Percentiles rank a stretch among this genome's conserved stretches.
These are phyloP conservation scores for Hartigia nigra DNA, from an alignment of 2,888 invertebrate genomes.

Conservation along the genomic window DNA sequence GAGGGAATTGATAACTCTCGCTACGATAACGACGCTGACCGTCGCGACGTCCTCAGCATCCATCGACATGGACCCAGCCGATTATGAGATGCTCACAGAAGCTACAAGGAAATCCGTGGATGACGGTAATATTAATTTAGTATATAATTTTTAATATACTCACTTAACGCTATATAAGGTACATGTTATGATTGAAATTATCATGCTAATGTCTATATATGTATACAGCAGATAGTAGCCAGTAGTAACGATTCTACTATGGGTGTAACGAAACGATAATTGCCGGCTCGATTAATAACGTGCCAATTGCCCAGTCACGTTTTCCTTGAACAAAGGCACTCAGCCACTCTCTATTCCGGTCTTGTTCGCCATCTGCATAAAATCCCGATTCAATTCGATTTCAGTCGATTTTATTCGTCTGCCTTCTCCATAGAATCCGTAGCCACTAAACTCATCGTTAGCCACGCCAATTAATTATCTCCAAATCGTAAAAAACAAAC, in stretches of 20 bases:
- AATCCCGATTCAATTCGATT: neutral
- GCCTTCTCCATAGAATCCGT: neutral
- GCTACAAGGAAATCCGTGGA: constrained; percentile 42
- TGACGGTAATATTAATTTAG: constrained; percentile 31
- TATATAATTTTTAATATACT: constrained; percentile 6
- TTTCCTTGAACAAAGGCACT: constrained; percentile 16
- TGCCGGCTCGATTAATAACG: neutral
- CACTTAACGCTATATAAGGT: neutral
- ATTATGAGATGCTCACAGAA: constrained; percentile 55
- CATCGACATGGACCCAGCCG: constrained; percentile 49
- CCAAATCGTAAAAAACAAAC: neutral
- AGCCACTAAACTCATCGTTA: neutral
- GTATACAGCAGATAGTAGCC: neutral
- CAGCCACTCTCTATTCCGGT: constrained; percentile 25
- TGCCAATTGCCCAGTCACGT: constrained; percentile 21
- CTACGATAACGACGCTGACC: constrained; percentile 36
- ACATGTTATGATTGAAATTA: neutral
- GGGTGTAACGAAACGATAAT: neutral
- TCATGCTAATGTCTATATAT: neutral
- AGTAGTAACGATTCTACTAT: neutral
- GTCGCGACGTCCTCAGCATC: constrained; percentile 42
- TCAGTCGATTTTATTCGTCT: neutral
- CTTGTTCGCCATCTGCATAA: constrained; percentile 18
- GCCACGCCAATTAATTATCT: neutral
- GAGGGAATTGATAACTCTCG: constrained; percentile 44